Percentiles rank a stretch among this genome's conserved stretches.
phyloP scores from a whole-genome alignment of 2,113 vertebrate genomes.

The Rhinolophus ferrumequinum region DNA sequence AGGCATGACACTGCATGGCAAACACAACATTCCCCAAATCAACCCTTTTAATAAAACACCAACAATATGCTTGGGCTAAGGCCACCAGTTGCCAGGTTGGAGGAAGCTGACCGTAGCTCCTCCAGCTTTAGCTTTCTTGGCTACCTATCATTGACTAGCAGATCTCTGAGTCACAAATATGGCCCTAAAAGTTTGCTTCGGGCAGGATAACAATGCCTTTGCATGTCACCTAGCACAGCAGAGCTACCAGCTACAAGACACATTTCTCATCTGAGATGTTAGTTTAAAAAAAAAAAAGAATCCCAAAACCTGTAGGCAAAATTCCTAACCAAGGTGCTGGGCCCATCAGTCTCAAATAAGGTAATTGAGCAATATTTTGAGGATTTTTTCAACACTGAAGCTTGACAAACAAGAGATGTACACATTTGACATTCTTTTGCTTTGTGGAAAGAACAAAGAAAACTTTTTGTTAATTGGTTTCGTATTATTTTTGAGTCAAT shows the following conservation, averaged over 20 bases:
- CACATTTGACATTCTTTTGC: not conserved
- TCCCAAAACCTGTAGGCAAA: not conserved
- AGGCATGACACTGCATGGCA: constrained; percentile 85
- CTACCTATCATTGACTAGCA: not conserved
- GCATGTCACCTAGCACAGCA: not conserved
- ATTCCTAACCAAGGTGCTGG: not conserved
- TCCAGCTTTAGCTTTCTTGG: constrained; percentile 72
- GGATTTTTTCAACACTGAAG: not conserved
- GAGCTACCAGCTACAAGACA: not conserved
- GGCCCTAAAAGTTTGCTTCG: not conserved
- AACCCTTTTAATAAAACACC: constrained; percentile 85
- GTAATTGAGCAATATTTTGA: not conserved
- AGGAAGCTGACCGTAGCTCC: constrained; percentile 61
- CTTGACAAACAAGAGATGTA: not conserved
- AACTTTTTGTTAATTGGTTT: not conserved
- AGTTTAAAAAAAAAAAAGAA: not conserved
- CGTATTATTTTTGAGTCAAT: not conserved
- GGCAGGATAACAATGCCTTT: not conserved
- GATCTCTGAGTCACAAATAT: constrained; percentile 64
- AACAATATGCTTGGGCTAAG: constrained; percentile 83
- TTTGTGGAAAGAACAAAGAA: constrained; percentile 17
- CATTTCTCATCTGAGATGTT: not conserved
- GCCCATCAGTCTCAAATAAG: not conserved
- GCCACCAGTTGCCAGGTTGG: constrained; percentile 69
- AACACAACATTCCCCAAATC: constrained; percentile 86